Base-by-base conservation (phyloP, 2,797 vertebrate genomes). In the Alosa sapidissima region DNA sequence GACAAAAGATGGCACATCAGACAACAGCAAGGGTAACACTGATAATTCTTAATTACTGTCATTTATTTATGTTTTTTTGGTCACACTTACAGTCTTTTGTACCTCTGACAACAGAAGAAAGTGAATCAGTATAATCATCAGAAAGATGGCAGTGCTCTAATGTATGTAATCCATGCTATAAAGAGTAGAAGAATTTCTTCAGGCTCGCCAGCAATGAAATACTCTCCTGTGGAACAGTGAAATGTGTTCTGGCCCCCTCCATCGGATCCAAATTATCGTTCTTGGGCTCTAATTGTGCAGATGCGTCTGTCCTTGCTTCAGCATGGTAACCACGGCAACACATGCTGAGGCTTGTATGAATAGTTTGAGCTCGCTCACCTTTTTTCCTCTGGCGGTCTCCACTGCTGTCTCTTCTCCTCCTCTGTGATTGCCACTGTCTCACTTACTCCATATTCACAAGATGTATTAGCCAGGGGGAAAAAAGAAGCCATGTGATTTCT, bases 1-100 rank as follows among this genome's bases (percentile, higher is more conserved):
- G 95, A 98, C 98, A 83, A 99, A 99, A 93, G 98, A 99, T 45
- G 97, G 97, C 62, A 98, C 98, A 2, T 97, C 98, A 0, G 98
- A 99, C 91, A 98, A 94, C 0, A 98, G 97, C 89, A 99, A 99
- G 97, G 98, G 98, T 99, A 75, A 78, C 7, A 78, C 36, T 45
- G 36, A 47, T 1, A 24, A 6, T 62, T 62, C 58, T 10, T 24
- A 62, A 62, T 62, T 62, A 24, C 2, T 19, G 58, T 24, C 9
- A 55, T 5, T 4, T 55, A 19, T 55, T 55, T 19, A 19, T 52
- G 51, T 58, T 58, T 58, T 21, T 51, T 51, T 51, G 8, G 49
- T 51, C 49, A 51, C 49, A 51, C 5, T 10, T 49, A 51, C 49
- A 51, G 49, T 10, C 49, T 11, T 51, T 11, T 51, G 49, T 49